phyloP scores from a whole-genome alignment of 2,888 invertebrate species.

The Axea sp. region DNA sequence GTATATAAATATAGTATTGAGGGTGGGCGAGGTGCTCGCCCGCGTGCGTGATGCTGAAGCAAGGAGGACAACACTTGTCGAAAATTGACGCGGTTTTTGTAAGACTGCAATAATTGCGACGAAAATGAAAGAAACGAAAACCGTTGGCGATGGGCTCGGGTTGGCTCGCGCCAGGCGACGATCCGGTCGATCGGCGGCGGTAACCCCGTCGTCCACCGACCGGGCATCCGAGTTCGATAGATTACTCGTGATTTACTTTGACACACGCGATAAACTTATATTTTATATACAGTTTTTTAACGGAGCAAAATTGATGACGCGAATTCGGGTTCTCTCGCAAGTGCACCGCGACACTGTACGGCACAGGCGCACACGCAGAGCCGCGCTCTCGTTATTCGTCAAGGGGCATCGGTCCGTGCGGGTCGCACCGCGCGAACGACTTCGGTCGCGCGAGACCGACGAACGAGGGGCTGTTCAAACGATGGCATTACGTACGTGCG shows the following conservation, averaged over 20 bases:
- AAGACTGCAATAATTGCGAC: constrained; percentile 58
- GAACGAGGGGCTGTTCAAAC: constrained; percentile 9
- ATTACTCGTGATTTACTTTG: constrained; percentile 50
- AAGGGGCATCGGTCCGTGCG: too few species aligned
- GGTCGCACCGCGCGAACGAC: too few species aligned
- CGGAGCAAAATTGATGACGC: constrained; percentile 5
- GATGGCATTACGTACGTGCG: constrained; percentile 51
- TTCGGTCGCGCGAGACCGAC: too few species aligned
- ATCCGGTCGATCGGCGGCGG: constrained; percentile 29
- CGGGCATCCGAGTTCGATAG: constrained; percentile 37
- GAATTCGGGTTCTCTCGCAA: constrained; percentile 34
- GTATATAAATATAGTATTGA: too few species aligned
- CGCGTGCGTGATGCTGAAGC: constrained; percentile 39
- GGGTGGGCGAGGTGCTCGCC: constrained; percentile 35
- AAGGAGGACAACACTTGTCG: constrained; percentile 10
- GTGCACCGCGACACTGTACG: constrained; percentile 16
- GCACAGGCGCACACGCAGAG: constrained; percentile 47
- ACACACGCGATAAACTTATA: constrained; percentile 55
- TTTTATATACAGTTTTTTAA: constrained; percentile 59
- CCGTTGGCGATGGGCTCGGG: constrained; percentile 23
- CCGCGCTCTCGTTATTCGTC: constrained; percentile 55
- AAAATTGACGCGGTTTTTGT: constrained; percentile 37
- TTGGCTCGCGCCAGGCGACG: constrained; percentile 35
- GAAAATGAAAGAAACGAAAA: constrained; percentile 16
- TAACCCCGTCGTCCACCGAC: constrained; percentile 33